Evolutionary conservation across 2,113 vertebrate genomes (phyloP), one percentile per base, ranked within the genome.

Genomic region (Phocoena phocoena): DNA sequence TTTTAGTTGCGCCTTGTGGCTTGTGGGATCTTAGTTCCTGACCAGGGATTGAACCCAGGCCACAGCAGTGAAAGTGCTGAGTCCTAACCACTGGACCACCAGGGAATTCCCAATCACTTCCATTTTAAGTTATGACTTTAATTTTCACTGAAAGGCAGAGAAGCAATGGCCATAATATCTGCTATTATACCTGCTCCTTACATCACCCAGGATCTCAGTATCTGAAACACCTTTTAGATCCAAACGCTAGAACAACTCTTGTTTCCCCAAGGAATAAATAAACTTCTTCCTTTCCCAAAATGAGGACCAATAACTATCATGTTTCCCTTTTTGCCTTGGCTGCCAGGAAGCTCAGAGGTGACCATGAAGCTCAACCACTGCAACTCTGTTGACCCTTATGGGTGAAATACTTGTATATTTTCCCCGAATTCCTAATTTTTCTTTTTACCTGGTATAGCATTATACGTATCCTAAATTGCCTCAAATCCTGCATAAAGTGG

Each of bases 51-150:
- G 47, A 53, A 7, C 47, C 20, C 9, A 18, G 74, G 74, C 47
- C 9, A 53, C 11, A 53, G 50, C 47, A 50, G 31, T 53, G 47
- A 53, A 77, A 53, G 47, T 21, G 47, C 47, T 77, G 47, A 77
- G 18, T 50, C 74, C 74, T 79, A 79, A 55, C 76, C 76, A 79
- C 33, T 79, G 50, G 20, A 55, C 76, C 20, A 79, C 50, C 76
- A 79, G 50, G 50, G 47, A 53, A 53, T 77, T 77, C 31, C 31
- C 44, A 55, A 47, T 47, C 33, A 31, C n/a, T 36, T 76, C 71
- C 82, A 88, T 60, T 88, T 93, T 76, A 85, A 92, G 21, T 68
- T 65, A 83, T 70, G 77, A 31, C 41, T 50, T 93, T 77, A 93
- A 93, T 71, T 70, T 25, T 89, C 60, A 62, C 63, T 44, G 18